Percentiles rank a stretch among this genome's conserved stretches.
These are phyloP conservation scores for Choristoneura rosaceana DNA, from an alignment of 2,888 invertebrate species.

Conservation along the genomic window DNA sequence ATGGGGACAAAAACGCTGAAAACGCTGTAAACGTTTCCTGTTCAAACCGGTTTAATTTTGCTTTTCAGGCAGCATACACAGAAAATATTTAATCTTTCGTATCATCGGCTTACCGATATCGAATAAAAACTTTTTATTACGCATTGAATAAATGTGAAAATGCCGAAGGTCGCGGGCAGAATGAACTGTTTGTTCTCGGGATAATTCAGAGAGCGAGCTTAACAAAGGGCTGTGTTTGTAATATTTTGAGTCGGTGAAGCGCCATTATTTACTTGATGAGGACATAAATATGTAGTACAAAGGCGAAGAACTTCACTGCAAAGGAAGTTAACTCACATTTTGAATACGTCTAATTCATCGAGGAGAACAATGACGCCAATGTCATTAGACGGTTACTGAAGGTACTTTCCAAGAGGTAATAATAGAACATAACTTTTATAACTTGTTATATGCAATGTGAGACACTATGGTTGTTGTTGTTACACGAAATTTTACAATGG, in stretches of 20 bases:
- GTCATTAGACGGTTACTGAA: too few relatives aligned
- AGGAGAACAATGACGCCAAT: background rate
- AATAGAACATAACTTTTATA: background rate
- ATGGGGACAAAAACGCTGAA: background rate
- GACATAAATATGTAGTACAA: constrained; percentile 24
- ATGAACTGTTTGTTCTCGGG: constrained; percentile 17
- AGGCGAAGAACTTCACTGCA: constrained; percentile 10
- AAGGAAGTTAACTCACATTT: constrained; percentile 10
- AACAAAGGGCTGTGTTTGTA: constrained; percentile 32
- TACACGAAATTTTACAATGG: too few relatives aligned
- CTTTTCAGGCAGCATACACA: background rate
- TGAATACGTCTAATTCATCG: constrained; percentile 3
- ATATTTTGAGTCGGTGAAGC: constrained; percentile 26
- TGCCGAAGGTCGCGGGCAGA: constrained; percentile 7
- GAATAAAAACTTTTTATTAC: constrained; percentile 2
- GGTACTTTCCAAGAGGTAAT: too few relatives aligned
- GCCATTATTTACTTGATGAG: constrained; percentile 29
- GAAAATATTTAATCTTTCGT: background rate
- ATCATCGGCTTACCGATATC: background rate
- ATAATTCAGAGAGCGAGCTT: constrained; percentile 17
- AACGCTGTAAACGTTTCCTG: background rate
- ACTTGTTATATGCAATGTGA: background rate
- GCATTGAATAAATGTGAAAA: constrained; percentile 1
- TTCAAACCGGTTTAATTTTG: background rate
- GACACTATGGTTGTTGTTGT: too few relatives aligned